Evolutionary conservation across 2,113 vertebrate species (phyloP).

Genomic region (Hipposideros armiger): DNA sequence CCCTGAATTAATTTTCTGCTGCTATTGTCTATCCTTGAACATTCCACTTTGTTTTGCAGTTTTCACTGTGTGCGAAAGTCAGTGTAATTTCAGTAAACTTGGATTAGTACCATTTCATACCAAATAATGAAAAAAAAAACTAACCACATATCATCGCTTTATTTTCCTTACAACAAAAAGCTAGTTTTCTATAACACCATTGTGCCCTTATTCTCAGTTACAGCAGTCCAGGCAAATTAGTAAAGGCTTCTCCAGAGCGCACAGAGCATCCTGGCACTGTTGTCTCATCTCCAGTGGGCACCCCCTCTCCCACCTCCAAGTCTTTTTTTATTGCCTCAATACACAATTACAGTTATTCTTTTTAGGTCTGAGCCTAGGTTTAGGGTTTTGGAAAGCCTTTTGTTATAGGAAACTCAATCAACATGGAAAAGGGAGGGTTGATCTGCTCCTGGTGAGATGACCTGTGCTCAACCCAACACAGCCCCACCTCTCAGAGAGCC

Average conservation of each 20-base stretch:
- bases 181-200: neutral
- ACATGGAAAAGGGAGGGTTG: neutral
- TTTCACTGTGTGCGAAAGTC: neutral
- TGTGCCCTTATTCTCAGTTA: neutral
- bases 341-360: neutral
- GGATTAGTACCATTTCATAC: conserved; percentile 39
- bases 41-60: neutral
- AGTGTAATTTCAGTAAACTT: neutral
- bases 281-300: no score
- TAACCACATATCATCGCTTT: neutral
- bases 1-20: conserved; percentile 21
- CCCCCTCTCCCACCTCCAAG: neutral
- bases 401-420: neutral
- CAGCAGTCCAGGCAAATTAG: neutral
- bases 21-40: neutral
- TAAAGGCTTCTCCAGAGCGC: neutral
- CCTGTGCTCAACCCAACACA: neutral
- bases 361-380: neutral
- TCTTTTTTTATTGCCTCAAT: neutral
- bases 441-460: neutral
- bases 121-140: conserved; percentile 24
- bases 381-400: conserved; percentile 24
- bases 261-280: conserved; percentile 8
- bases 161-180: conserved; percentile 46
- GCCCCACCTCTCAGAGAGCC: neutral